phyloP scores from a whole-genome alignment of 2,113 vertebrate genomes.

The Brienomyrus brachyistius region DNA sequence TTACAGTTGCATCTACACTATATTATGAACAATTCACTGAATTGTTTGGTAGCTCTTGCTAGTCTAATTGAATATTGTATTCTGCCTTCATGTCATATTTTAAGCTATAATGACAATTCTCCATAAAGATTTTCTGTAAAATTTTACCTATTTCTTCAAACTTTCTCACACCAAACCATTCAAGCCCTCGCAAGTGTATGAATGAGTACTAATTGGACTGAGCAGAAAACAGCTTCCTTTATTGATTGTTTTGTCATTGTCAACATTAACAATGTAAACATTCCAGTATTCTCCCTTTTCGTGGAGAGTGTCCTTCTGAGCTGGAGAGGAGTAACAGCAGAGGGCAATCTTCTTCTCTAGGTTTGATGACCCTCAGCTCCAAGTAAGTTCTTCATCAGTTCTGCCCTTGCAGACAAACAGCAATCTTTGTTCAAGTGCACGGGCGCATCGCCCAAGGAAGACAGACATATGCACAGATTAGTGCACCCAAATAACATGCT shows the following conservation, averaged over 20 bases:
- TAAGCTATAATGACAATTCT: not conserved
- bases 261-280: conserved; percentile 7
- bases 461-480: not conserved
- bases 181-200: not conserved
- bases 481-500: not conserved
- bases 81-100: not conserved
- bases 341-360: not conserved
- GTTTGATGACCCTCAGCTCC: not conserved
- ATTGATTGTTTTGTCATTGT: not conserved
- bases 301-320: not conserved
- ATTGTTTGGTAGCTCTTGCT: not conserved
- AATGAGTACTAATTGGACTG: not conserved
- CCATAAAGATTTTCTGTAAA: not conserved
- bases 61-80: not conserved
- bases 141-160: not conserved
- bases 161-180: not conserved
- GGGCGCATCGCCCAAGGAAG: not conserved
- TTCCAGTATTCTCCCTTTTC: not conserved
- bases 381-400: not conserved
- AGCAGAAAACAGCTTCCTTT: not conserved
- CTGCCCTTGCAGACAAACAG: not conserved
- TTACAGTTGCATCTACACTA: not conserved
- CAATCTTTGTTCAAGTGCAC: not conserved
- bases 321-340: not conserved
- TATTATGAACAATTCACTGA: not conserved